Percentiles rank a stretch among this genome's conserved stretches.
phyloP scores from a whole-genome alignment of 2,113 vertebrate genomes.

The Vidua macroura region DNA sequence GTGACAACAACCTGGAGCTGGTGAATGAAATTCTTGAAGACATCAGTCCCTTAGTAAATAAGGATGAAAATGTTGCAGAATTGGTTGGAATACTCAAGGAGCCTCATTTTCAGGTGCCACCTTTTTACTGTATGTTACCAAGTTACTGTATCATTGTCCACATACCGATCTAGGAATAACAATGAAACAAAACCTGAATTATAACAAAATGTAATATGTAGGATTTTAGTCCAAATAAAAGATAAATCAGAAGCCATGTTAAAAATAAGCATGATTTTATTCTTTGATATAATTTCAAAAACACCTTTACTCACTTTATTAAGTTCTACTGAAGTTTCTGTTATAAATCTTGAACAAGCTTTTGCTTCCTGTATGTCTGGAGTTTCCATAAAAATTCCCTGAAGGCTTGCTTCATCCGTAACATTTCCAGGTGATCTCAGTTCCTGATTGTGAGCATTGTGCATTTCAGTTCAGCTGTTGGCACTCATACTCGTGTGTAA shows the following conservation, averaged over 20 bases:
- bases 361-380: not conserved
- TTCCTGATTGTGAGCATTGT: not conserved
- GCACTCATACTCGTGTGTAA: not conserved
- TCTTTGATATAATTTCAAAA: not conserved
- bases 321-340: not conserved
- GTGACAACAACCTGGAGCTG: constrained; percentile 90
- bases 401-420: not conserved
- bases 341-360: not conserved
- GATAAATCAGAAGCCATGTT: not conserved
- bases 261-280: not conserved
- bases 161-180: not conserved
- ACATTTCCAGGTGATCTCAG: not conserved
- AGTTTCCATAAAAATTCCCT: not conserved
- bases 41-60: constrained; percentile 80
- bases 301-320: not conserved
- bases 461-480: not conserved
- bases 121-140: not conserved
- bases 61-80: constrained; percentile 85
- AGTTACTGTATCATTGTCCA: not conserved
- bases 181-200: not conserved
- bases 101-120: constrained; percentile 91
- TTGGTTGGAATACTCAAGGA: constrained; percentile 89
- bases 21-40: constrained; percentile 93
- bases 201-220: not conserved
- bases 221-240: not conserved